Conservation (phyloP, 2,113 vertebrate species). For the Elephantulus edwardii region DNA sequence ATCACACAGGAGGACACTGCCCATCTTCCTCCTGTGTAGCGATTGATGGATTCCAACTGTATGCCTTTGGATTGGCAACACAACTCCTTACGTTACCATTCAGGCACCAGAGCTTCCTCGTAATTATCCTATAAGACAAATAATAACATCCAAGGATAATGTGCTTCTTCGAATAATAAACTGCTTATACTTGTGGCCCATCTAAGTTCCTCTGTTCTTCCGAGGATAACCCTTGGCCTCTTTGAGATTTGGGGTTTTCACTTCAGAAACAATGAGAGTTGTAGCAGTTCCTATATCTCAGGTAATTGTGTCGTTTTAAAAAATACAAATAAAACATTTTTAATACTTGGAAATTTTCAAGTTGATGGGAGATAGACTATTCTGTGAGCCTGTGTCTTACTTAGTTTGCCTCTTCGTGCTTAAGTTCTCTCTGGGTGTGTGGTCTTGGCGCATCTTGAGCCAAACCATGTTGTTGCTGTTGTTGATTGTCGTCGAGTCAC, state of each 20-base stretch:
- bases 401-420: constrained; percentile 1
- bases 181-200: not conserved
- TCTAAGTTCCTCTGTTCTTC: not conserved
- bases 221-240: not conserved
- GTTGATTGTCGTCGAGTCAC: too few relatives aligned
- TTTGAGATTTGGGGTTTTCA: not conserved
- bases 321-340: too few relatives aligned
- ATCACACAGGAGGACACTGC: too few relatives aligned
- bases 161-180: too few relatives aligned
- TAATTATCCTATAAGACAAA: not conserved
- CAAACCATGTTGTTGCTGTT: too few relatives aligned
- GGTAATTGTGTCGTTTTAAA: not conserved
- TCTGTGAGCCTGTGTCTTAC: not conserved
- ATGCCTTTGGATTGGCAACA: too few relatives aligned
- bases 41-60: too few relatives aligned
- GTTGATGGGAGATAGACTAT: not conserved
- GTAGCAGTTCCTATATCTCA: not conserved
- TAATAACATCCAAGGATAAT: not conserved
- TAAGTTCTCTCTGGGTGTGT: not conserved
- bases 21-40: too few relatives aligned
- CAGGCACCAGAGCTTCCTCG: too few relatives aligned
- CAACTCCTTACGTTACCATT: too few relatives aligned
- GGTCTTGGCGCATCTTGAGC: not conserved
- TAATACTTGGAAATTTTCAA: not conserved
- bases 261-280: not conserved